These are phyloP conservation scores for Amblyjoppa proteus DNA, from an alignment of 2,888 invertebrate species.

Conservation along the genomic window DNA sequence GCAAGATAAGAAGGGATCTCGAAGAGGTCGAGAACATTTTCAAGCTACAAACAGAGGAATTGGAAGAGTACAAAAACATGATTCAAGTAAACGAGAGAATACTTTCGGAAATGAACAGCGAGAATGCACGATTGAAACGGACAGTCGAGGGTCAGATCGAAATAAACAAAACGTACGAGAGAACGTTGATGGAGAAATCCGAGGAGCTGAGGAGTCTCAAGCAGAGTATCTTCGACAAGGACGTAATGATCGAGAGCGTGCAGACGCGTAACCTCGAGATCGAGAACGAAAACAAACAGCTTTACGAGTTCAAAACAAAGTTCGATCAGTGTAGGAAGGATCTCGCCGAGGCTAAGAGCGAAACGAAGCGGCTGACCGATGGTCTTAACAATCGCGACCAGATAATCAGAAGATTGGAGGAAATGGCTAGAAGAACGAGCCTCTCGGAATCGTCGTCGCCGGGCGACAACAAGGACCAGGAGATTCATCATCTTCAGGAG, in stretches of 20 bases:
- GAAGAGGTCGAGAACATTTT: conserved; percentile 86
- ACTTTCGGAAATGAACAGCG: conserved; percentile 87
- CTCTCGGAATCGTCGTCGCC: conserved; percentile 77
- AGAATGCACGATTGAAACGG: conserved; percentile 86
- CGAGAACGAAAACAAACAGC: conserved; percentile 80
- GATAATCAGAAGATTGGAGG: conserved; percentile 79
- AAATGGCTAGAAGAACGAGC: conserved; percentile 79
- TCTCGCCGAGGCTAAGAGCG: conserved; percentile 74
- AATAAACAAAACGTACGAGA: conserved; percentile 80
- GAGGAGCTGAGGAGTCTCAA: conserved; percentile 85
- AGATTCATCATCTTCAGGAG: conserved; percentile 87
- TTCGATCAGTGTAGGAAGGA: conserved; percentile 79
- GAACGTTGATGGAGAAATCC: conserved; percentile 85
- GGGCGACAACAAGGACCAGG: conserved; percentile 84
- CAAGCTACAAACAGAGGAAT: conserved; percentile 84
- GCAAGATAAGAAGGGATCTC: conserved; percentile 86
- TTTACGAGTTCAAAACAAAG: conserved; percentile 85
- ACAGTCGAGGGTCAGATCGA: conserved; percentile 86
- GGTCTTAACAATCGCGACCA: conserved; percentile 79
- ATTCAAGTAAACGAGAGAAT: conserved; percentile 86
- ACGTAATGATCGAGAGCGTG: conserved; percentile 78
- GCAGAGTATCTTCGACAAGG: conserved; percentile 82
- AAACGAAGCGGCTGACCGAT: conserved; percentile 78
- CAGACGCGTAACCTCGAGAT: conserved; percentile 78
- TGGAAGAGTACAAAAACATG: conserved; percentile 86